Evolutionary conservation across 2,113 vertebrate species (phyloP).

Genomic region (Spea bombifrons): DNA sequence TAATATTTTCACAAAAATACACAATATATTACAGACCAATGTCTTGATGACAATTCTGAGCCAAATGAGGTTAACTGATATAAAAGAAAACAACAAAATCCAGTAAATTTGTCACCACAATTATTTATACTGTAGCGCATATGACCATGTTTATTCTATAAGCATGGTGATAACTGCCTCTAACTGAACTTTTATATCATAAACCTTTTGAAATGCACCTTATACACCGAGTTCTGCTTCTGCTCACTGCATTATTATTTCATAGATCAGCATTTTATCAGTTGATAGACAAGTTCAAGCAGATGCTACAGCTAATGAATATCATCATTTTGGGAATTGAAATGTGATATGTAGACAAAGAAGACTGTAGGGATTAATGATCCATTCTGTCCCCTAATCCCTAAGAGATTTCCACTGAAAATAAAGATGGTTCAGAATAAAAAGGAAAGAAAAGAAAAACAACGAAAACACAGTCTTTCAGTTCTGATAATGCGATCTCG

Average conservation of each 20-base stretch:
- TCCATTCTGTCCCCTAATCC: conserved; percentile 46
- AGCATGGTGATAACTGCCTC: neutral
- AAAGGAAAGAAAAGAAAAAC: conserved; percentile 7
- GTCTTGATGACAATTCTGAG: no score
- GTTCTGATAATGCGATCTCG: neutral
- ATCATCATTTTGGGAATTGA: conserved; percentile 45
- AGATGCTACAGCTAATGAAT: conserved; percentile 44
- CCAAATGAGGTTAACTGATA: no score
- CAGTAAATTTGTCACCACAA: neutral
- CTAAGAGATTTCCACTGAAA: conserved; percentile 39
- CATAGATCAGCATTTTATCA: conserved; percentile 49
- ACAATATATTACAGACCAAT: no score
- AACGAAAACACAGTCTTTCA: neutral
- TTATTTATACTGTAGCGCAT: neutral
- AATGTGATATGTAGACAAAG: conserved; percentile 49
- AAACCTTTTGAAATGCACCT: conserved; percentile 5
- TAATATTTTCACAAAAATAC: no score
- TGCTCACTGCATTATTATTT: conserved; percentile 33
- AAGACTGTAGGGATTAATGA: conserved; percentile 48
- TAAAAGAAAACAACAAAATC: no score
- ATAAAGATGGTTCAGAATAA: conserved; percentile 24
- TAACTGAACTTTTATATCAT: neutral
- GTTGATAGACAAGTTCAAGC: conserved; percentile 49
- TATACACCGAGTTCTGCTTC: conserved; percentile 16
- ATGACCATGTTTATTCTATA: neutral